Evolutionary conservation across 2,113 vertebrate species (phyloP).

Genomic region (Ranitomeya variabilis): DNA sequence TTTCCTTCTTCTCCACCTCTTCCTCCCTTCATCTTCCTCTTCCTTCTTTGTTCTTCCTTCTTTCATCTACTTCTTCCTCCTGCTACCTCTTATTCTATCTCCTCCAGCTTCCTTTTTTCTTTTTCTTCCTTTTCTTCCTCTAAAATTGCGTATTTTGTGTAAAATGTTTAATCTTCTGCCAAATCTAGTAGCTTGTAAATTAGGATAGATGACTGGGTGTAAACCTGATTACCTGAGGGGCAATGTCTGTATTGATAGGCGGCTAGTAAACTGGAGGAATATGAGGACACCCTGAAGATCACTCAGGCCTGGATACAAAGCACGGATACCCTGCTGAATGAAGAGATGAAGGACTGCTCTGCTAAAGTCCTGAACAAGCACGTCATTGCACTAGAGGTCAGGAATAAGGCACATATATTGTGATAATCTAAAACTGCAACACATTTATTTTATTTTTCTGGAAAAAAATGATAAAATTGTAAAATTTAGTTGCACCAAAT

Average conservation of each 20-base stretch:
- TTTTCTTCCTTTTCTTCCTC: too few species aligned
- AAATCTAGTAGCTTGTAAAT: too few species aligned
- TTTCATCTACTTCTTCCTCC: too few species aligned
- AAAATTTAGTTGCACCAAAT: not conserved
- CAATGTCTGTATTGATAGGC: constrained; percentile 71
- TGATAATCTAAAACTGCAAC: not conserved
- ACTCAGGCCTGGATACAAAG: constrained; percentile 81
- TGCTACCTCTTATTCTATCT: too few species aligned
- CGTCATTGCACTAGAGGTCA: constrained; percentile 78
- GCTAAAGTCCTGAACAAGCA: constrained; percentile 79
- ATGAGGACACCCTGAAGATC: constrained; percentile 81
- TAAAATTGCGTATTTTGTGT: too few species aligned
- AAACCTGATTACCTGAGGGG: not conserved
- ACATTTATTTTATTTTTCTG: not conserved
- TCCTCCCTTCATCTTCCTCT: too few species aligned
- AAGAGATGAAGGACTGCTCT: constrained; percentile 74
- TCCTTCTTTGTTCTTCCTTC: too few species aligned
- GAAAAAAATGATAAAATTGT: not conserved
- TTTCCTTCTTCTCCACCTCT: too few species aligned
- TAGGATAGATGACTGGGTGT: not conserved
- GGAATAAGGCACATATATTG: not conserved
- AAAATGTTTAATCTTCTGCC: too few species aligned
- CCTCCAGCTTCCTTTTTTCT: too few species aligned
- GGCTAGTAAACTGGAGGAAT: constrained; percentile 81
- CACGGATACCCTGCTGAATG: constrained; percentile 76